Evolutionary conservation across 2,888 invertebrate genomes (phyloP).

Genomic region (Acanthosoma haemorrhoidale): DNA sequence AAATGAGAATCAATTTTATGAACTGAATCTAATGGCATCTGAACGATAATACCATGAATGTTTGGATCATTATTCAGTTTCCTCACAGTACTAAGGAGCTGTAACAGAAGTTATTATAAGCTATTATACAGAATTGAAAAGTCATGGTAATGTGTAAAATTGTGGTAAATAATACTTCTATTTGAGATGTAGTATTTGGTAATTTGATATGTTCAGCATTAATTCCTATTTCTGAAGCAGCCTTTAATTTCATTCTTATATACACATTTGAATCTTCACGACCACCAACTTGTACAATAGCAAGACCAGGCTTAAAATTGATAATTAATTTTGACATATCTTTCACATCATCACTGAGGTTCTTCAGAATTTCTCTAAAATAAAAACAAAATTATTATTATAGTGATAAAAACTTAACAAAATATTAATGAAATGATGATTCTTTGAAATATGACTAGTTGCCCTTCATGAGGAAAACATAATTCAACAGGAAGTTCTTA

Average conservation of each 20-base stretch:
- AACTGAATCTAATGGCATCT: conserved; percentile 86
- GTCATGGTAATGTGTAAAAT: neutral
- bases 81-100: conserved; percentile 65
- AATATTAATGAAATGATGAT: neutral
- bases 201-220: conserved; percentile 71
- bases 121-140: neutral
- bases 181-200: conserved; percentile 73
- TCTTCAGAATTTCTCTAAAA: conserved; percentile 63
- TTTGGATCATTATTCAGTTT: conserved; percentile 74
- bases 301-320: conserved; percentile 66
- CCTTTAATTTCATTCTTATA: conserved; percentile 91
- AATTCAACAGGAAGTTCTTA: too few relatives aligned
- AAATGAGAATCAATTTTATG: conserved; percentile 78
- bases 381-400: neutral
- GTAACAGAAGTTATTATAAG: conserved; percentile 41
- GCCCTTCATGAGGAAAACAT: too few relatives aligned
- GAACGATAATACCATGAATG: conserved; percentile 93
- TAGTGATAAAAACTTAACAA: neutral
- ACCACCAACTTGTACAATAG: conserved; percentile 93
- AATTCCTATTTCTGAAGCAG: conserved; percentile 87
- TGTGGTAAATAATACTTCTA: conserved; percentile 53
- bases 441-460: too few relatives aligned
- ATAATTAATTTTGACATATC: conserved; percentile 46
- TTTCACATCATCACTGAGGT: conserved; percentile 61
- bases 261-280: conserved; percentile 98